Evolutionary conservation across 2,888 invertebrate species (phyloP).

Genomic region (Caenorhabditis zanzibari): DNA sequence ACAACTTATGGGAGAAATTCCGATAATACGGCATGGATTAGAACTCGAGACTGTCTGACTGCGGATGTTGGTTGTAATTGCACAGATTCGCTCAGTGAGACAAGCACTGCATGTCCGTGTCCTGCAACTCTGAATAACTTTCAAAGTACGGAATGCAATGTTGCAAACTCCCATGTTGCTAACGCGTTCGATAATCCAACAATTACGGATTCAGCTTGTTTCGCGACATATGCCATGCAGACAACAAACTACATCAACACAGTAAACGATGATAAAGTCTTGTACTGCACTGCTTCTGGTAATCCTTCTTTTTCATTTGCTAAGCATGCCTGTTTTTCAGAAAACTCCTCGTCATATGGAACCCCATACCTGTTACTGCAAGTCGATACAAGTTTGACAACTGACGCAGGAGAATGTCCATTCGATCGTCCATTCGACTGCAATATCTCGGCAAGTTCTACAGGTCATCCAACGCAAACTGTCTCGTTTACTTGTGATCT

Average conservation of each 20-base stretch:
- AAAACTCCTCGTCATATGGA: constrained; percentile 9
- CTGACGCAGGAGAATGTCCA: background rate
- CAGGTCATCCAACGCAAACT: background rate
- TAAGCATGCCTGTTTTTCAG: background rate
- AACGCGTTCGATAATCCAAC: background rate
- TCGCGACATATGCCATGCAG: background rate
- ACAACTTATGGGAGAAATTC: constrained; percentile 17
- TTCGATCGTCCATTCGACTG: constrained; percentile 44
- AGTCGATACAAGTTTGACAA: background rate
- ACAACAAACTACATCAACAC: constrained; percentile 6
- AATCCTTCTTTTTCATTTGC: no score
- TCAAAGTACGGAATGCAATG: background rate
- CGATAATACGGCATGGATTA: background rate
- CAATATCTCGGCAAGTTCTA: background rate
- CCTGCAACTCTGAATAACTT: background rate
- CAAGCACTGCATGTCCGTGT: constrained; percentile 20
- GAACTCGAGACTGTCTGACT: constrained; percentile 16
- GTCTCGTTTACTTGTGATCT: constrained; percentile 36
- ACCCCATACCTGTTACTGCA: constrained; percentile 3
- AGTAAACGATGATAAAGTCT: background rate
- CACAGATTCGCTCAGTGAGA: background rate
- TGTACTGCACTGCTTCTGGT: constrained; percentile 8
- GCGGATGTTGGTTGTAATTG: constrained; percentile 13
- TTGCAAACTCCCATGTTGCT: background rate
- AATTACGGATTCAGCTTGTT: background rate